Evolutionary conservation across 2,113 vertebrate genomes (phyloP).

Genomic region (Xiphophorus maculatus): DNA sequence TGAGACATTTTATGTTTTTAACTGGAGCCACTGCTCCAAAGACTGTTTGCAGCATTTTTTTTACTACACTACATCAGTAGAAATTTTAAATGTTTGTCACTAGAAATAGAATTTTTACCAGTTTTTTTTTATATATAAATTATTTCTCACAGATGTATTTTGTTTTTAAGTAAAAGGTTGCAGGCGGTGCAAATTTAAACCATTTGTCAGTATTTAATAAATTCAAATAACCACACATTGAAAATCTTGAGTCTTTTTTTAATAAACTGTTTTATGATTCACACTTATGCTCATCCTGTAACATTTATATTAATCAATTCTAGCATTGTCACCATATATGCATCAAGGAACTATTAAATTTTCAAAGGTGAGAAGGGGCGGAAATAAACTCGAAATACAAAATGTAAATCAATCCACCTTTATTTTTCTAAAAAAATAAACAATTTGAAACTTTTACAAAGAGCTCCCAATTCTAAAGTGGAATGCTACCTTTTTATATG

Average conservation of each 20-base stretch:
- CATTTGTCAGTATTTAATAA: conserved; percentile 23
- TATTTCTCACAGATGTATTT: no score
- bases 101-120: conserved; percentile 5
- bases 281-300: neutral
- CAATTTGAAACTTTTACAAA: no score
- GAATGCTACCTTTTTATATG: no score
- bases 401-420: no score
- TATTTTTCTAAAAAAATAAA: no score
- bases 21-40: neutral
- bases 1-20: neutral
- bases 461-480: no score
- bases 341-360: neutral
- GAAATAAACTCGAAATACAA: no score
- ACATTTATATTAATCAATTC: neutral
- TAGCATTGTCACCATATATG: neutral
- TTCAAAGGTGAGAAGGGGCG: no score
- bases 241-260: neutral
- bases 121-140: conserved; percentile 23
- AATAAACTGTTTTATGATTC: neutral
- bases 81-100: neutral
- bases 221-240: neutral
- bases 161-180: no score
- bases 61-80: neutral
- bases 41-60: neutral
- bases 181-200: conserved; percentile 15